A percentile compares a stretch with the other conserved stretches of the same genome.
phyloP scores from a whole-genome alignment of 2,113 vertebrate genomes.

The Tichodroma muraria region DNA sequence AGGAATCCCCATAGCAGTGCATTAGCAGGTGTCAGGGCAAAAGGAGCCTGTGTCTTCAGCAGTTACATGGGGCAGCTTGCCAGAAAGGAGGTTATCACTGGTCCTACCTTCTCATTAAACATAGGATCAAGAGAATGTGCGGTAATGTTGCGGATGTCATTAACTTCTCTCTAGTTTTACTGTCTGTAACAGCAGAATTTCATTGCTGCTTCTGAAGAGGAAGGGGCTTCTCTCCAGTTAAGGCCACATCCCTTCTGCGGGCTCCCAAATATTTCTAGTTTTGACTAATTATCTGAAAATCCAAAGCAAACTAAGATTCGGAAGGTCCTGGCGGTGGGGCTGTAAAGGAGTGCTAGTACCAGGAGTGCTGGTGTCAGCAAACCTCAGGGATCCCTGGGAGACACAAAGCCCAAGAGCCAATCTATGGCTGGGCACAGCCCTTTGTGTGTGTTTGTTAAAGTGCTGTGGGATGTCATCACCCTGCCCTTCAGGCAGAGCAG shows the following conservation, averaged over 20 bases:
- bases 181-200: not conserved
- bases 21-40: not conserved
- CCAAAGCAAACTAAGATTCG: not conserved
- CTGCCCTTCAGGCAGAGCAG: not conserved
- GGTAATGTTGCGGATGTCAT: not conserved
- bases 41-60: not conserved
- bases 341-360: not conserved
- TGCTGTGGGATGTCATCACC: not conserved
- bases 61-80: not conserved
- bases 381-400: not conserved
- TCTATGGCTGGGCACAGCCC: not conserved
- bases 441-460: too few species aligned
- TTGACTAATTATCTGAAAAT: not conserved
- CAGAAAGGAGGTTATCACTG: not conserved
- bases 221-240: not conserved
- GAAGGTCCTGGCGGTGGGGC: not conserved
- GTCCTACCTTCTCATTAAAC: not conserved
- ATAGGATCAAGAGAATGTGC: not conserved
- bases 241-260: not conserved
- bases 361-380: not conserved
- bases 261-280: not conserved
- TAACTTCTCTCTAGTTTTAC: not conserved
- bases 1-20: not conserved
- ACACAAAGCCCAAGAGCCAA: not conserved
- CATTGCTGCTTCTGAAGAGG: not conserved